A percentile compares a stretch with the other conserved stretches of the same genome.
Evolutionary conservation across 2,797 vertebrate genomes (phyloP).

Genomic region (Ctenosaura bakeri): DNA sequence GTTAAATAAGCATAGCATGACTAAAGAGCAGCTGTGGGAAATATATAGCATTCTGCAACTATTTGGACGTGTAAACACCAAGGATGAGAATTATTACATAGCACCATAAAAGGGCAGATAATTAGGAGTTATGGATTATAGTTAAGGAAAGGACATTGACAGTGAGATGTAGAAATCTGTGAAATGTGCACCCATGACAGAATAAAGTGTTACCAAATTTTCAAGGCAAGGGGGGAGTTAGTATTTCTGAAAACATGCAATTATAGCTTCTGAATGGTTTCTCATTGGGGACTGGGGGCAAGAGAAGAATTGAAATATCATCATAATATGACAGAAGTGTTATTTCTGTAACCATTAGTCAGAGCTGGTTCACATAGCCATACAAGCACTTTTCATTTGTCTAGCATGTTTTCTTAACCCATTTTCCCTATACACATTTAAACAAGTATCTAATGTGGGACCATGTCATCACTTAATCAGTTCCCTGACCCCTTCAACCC

Average conservation of each 20-base stretch:
- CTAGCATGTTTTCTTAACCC: neutral
- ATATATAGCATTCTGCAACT: conserved; percentile 36
- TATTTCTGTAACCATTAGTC: neutral
- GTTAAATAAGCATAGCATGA: conserved; percentile 28
- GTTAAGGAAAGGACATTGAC: conserved; percentile 2
- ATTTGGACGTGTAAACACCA: conserved; percentile 29
- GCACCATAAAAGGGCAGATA: conserved; percentile 19
- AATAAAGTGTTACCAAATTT: conserved; percentile 18
- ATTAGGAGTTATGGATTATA: conserved; percentile 35
- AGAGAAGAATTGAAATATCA: neutral
- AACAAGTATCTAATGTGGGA: neutral
- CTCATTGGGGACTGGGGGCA: neutral
- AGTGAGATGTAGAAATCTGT: conserved; percentile 11
- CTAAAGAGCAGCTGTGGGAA: conserved; percentile 23
- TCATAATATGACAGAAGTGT: neutral
- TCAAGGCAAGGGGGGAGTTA: neutral
- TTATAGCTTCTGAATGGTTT: neutral
- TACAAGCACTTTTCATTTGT: neutral
- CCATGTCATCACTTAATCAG: neutral
- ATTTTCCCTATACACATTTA: neutral
- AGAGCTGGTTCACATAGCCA: neutral
- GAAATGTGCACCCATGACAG: neutral
- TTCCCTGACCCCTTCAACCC: too few relatives aligned
- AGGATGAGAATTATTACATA: conserved; percentile 17
- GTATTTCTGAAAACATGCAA: neutral